phyloP scores from a whole-genome alignment of 1,140 invertebrate species.

The Atopsyche davidsoni region DNA sequence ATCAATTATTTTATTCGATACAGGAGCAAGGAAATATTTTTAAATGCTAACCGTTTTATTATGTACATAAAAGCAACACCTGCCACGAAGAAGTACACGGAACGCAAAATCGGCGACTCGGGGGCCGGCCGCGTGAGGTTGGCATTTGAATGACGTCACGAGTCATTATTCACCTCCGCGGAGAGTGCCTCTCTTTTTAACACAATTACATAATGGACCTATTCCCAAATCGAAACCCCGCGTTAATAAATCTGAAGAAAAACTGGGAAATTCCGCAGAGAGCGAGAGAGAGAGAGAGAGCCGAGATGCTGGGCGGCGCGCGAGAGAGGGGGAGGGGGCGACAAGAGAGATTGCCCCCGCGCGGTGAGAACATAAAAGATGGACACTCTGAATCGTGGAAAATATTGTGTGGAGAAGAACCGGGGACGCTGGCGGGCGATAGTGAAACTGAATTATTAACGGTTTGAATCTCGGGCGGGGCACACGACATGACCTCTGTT shows the following conservation, averaged over 20 bases:
- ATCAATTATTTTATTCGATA: too few relatives aligned
- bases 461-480: conserved; percentile 12
- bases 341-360: conserved; percentile 25
- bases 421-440: conserved; percentile 4
- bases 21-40: too few relatives aligned
- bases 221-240: conserved; percentile 22
- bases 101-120: neutral
- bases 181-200: neutral
- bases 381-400: conserved; percentile 27
- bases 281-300: neutral
- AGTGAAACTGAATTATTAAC: conserved; percentile 16
- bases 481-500: too few relatives aligned
- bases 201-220: conserved; percentile 16
- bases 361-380: conserved; percentile 27
- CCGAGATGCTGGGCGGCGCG: neutral
- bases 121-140: neutral
- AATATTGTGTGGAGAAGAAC: conserved; percentile 19
- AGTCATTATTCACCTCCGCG: neutral
- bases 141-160: conserved; percentile 1
- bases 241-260: conserved; percentile 17
- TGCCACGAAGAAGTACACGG: too few relatives aligned
- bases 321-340: conserved; percentile 8
- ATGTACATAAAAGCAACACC: too few relatives aligned
- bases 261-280: neutral
- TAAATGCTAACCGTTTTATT: too few relatives aligned